Conservation (phyloP, 2,888 invertebrate species). For the Pyrgus malvae region DNA sequence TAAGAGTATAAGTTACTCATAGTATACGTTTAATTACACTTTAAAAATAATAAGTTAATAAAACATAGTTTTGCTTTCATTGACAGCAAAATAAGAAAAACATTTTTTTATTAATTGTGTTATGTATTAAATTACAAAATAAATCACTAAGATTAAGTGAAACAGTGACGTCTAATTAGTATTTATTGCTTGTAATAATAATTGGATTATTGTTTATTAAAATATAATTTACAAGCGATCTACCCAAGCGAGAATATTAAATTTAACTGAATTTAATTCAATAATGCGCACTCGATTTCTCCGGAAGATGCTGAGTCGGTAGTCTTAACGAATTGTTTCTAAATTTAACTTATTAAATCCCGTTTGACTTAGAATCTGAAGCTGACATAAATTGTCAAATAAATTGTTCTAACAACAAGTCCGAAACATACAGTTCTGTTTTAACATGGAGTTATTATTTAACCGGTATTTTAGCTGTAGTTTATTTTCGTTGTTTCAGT, state of each 20-base stretch:
- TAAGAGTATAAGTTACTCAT: no score
- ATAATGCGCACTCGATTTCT: slow-evolving; percentile 30
- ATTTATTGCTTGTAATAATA: no score
- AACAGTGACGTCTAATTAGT: no score
- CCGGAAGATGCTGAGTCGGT: slow-evolving; percentile 37
- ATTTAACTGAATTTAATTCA: no score
- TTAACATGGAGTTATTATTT: slow-evolving; percentile 24
- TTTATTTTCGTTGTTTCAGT: slow-evolving; percentile 23
- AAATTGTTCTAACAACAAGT: slow-evolving; percentile 61
- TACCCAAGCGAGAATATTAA: slow-evolving; percentile 30
- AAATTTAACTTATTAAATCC: slow-evolving; percentile 72
- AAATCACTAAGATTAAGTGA: no score
- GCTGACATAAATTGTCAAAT: slow-evolving; percentile 72
- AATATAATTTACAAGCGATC: slow-evolving; percentile 17
- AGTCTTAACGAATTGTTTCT: slow-evolving; percentile 62
- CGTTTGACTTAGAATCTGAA: slow-evolving; percentile 67
- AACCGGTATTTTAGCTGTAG: slow-evolving; percentile 6
- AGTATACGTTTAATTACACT: no score
- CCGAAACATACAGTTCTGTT: slow-evolving; percentile 19
- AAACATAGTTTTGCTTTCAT: no score
- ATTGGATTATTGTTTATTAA: slow-evolving; percentile 19
- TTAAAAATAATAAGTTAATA: no score
- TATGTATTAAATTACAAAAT: no score
- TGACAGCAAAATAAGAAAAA: no score
- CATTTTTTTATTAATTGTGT: no score